Conservation (phyloP, 1,140 invertebrate genomes). For the Amphibalanus amphitrite region DNA sequence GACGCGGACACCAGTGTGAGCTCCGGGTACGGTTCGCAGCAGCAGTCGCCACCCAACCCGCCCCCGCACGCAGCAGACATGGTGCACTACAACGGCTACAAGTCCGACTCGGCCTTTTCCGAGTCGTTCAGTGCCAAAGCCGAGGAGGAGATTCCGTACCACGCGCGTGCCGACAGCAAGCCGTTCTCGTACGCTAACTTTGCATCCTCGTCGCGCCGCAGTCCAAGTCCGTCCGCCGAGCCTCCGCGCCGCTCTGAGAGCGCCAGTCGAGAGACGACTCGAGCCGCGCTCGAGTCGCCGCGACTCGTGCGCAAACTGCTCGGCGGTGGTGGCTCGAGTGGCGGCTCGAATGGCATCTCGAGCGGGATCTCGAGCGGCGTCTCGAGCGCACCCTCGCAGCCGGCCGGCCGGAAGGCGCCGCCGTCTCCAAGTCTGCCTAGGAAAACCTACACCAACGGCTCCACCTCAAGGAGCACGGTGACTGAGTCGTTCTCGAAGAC, state of each 20-base stretch:
- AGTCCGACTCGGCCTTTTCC: background rate
- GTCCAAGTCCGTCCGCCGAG: slow-evolving; percentile 1
- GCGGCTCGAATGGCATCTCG: too few relatives aligned
- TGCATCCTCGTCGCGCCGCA: slow-evolving; percentile 21
- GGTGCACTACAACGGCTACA: background rate
- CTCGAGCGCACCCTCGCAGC: too few relatives aligned
- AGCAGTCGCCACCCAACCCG: slow-evolving; percentile 14
- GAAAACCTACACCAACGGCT: background rate
- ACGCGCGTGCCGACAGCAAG: slow-evolving; percentile 56
- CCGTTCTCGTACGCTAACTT: slow-evolving; percentile 52
- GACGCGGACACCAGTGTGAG: background rate
- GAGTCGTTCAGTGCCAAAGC: slow-evolving; percentile 13
- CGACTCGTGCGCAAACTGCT: slow-evolving; percentile 44
- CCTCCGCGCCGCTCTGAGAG: slow-evolving; percentile 17
- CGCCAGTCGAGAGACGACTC: slow-evolving; percentile 15
- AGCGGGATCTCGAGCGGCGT: too few relatives aligned
- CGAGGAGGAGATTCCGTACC: slow-evolving; percentile 43
- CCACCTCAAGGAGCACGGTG: background rate
- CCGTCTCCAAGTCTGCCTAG: background rate
- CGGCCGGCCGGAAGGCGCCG: background rate
- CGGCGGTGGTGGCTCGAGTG: too few relatives aligned
- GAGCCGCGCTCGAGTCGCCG: slow-evolving; percentile 41
- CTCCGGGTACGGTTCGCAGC: slow-evolving; percentile 12
- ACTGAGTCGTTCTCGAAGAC: background rate
- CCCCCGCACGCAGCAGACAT: slow-evolving; percentile 12